A percentile compares a stretch with the other conserved stretches of the same genome.
phyloP scores from a whole-genome alignment of 2,113 vertebrate species.

The Illadopsis cleaveri region DNA sequence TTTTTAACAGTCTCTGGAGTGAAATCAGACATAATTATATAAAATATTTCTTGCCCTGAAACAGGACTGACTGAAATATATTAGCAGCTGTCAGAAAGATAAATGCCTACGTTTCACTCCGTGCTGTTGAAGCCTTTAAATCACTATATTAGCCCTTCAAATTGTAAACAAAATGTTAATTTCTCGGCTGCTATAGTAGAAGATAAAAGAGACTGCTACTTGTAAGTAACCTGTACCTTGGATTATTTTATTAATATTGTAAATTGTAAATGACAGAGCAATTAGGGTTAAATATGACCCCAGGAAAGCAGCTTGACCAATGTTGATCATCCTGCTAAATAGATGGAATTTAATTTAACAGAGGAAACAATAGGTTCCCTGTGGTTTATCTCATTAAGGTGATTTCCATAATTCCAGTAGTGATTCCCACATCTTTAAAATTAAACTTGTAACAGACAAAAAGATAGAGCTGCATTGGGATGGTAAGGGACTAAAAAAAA shows the following conservation, averaged over 20 bases:
- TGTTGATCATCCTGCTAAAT: not conserved
- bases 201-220: not conserved
- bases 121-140: not conserved
- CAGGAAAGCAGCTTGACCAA: conserved; percentile 12
- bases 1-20: not conserved
- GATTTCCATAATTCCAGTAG: not conserved
- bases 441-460: not conserved
- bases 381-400: not conserved
- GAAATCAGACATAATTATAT: not conserved
- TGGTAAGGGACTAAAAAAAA: not conserved
- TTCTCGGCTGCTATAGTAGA: not conserved
- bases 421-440: not conserved
- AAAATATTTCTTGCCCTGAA: not conserved
- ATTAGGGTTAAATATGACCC: conserved; percentile 5
- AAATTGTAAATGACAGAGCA: conserved; percentile 8
- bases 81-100: not conserved
- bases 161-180: not conserved
- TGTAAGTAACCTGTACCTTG: not conserved
- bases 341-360: not conserved
- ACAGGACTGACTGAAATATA: not conserved
- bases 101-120: not conserved
- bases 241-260: conserved; percentile 12
- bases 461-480: not conserved
- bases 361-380: not conserved
- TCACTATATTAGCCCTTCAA: not conserved